A percentile compares a stretch with the other conserved stretches of the same genome.
phyloP scores from a whole-genome alignment of 1,140 invertebrate genomes.

The Cyphomyrmex costatus region DNA sequence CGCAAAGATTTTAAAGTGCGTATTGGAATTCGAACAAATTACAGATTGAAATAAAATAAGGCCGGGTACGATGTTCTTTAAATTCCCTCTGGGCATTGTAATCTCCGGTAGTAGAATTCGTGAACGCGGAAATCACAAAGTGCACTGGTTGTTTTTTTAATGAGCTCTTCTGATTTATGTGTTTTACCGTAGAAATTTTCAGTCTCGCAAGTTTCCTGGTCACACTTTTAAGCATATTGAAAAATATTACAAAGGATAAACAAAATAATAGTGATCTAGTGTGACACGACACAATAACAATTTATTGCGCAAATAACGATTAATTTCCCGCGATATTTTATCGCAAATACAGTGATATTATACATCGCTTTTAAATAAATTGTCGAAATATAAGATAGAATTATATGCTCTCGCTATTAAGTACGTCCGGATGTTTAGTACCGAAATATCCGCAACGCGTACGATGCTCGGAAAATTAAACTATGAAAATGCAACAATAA shows the following conservation, averaged over 20 bases:
- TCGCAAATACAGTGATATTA: slow-evolving; percentile 38
- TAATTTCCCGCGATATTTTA: slow-evolving; percentile 46
- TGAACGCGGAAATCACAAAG: slow-evolving; percentile 69
- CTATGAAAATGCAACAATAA: slow-evolving; percentile 68
- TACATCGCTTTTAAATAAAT: slow-evolving; percentile 60
- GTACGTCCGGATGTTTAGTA: slow-evolving; percentile 52
- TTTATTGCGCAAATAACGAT: slow-evolving; percentile 31
- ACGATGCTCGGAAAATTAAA: slow-evolving; percentile 65
- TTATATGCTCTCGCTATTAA: slow-evolving; percentile 31
- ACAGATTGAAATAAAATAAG: slow-evolving; percentile 24
- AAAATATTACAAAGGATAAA: slow-evolving; percentile 11
- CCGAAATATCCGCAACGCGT: slow-evolving; percentile 43
- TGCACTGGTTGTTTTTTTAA: slow-evolving; percentile 69
- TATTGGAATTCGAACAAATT: slow-evolving; percentile 19
- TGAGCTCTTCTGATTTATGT: slow-evolving; percentile 16
- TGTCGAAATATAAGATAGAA: slow-evolving; percentile 54
- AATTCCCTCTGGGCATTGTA: not conserved
- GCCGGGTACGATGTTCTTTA: slow-evolving; percentile 8
- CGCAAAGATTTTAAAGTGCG: not conserved
- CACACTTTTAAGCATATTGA: slow-evolving; percentile 4
- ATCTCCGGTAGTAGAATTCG: slow-evolving; percentile 73
- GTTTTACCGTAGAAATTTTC: slow-evolving; percentile 15
- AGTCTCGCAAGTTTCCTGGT: not conserved
- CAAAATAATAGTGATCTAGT: not conserved
- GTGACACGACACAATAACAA: not conserved